Evolutionary conservation across 2,888 invertebrate species (phyloP), one percentile per base, ranked within the genome.

Genomic region (Fragum fragum): DNA sequence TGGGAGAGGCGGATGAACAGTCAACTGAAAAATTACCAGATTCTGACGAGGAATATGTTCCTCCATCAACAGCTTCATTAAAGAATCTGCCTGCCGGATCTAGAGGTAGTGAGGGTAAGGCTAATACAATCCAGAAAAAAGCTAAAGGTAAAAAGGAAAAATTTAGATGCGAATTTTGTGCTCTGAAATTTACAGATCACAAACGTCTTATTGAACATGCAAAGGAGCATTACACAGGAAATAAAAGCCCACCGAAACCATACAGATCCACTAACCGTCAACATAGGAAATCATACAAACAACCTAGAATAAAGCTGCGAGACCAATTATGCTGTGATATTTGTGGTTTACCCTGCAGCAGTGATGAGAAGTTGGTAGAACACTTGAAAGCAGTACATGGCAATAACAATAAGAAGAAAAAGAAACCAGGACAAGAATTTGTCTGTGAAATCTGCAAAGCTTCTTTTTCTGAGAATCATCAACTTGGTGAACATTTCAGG

Each of bases 101-200:
- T n/a, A 9, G 6, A 9, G 39, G 6, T 6, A 39, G 6, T 39
- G 14, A 39, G 6, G 39, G 14, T 39, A 39, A 39, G 14, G 39
- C 39, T 39, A 39, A 39, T 14, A 6, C 7, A 9, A 6, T 9
- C 6, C 6, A 39, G 14, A 7, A 28, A 11, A 26, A 59, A 11
- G 59, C 23, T 9, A 29, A 28, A 26, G 14, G 3, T 1, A 16
- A 29, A 1, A 18, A 59, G 1, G 18, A 21, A n/a, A 11, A 59
- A 23, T 59, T 59, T 28, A 7, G 26, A 29, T 59, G 59, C 28
- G 59, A 28, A 28, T 16, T 59, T 59, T 59, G 59, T 59, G 28
- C 16, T 59, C 28, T 59, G 26, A 23, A 21, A 59, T 59, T 59
- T 59, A 59, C 59, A 26, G 59, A 29, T 28, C 21, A 16, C 11